phyloP scores from a whole-genome alignment of 1,140 invertebrate genomes.

The Chionoecetes opilio region DNA sequence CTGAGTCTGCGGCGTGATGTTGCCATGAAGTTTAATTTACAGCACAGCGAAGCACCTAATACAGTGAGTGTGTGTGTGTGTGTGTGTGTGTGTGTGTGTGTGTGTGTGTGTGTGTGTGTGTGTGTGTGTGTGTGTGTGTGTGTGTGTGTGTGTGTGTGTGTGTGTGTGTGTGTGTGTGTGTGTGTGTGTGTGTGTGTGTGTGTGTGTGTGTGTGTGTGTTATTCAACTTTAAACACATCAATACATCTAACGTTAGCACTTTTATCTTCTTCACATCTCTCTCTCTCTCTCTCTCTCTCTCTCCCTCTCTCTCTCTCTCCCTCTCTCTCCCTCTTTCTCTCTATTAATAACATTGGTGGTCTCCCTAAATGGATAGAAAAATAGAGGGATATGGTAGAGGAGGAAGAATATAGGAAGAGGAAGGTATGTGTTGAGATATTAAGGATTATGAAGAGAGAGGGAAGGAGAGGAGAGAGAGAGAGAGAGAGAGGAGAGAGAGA shows the following conservation, averaged over 20 bases:
- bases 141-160: neutral
- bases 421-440: no score
- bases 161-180: conserved; percentile 27
- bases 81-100: no score
- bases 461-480: no score
- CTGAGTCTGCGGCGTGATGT: no score
- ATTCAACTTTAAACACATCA: conserved; percentile 20
- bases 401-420: neutral
- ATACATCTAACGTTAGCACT: conserved; percentile 28
- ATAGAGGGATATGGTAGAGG: neutral
- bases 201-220: neutral
- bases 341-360: neutral
- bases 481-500: no score
- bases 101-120: no score
- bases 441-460: no score
- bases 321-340: neutral
- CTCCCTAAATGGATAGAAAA: neutral
- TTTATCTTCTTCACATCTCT: neutral
- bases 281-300: conserved; percentile 16
- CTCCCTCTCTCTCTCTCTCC: conserved; percentile 11
- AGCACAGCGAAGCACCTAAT: no score
- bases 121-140: no score
- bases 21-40: no score
- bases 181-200: conserved; percentile 27
- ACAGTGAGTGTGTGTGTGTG: no score